Base-by-base conservation (phyloP, 1,140 invertebrate species). In the Drosophila parvula region DNA sequence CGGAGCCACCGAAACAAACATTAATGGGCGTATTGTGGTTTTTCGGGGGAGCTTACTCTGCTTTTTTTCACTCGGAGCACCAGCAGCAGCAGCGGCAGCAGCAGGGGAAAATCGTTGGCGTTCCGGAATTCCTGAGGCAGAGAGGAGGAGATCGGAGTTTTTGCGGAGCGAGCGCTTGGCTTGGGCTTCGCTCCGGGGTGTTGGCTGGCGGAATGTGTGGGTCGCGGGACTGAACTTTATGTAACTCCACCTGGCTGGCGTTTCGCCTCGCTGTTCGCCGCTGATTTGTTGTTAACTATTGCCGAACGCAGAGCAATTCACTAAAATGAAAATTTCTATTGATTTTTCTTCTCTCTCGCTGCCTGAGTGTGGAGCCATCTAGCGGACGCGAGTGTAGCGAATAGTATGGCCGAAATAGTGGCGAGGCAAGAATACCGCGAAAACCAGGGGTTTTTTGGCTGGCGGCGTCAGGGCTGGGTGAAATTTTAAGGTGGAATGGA, bases 251-350 rank as follows among this genome's bases (percentile, higher is more conserved):
- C 70, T 64, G 64, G 36, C 34, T 65, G 64, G 48, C 30, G 57
- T 73, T 78, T 64, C 36, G 59, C 65, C 77, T 71, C 34, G 47
- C 78, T 85, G 38, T 48, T 59, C 48, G 61, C 69, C 53, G 65
- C 69, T 74, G 78, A 68, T 79, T 76, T 74, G 79, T 64, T 82
- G 63, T 76, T 71, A 79, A 82, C 79, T 82, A 78, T 79, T 81
- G 60, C 82, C 74, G 81, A 82, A 76, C 65, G 64, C 82, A 67
- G 70, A 78, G 78, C 81, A 81, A 71, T 79, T 79, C 79, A 89
- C 84, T 53, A 78, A 63, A 78, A 82, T 77, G 83, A 88, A 88
- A 88, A 88, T 88, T 88, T 88, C 79, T 88, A 88, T 88, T 88
- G 83, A 88, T 88, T 88, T 88, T 88, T 86, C 82, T 78, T 88